phyloP scores from a whole-genome alignment of 1,140 invertebrate genomes.

The Micrasema longulum region DNA sequence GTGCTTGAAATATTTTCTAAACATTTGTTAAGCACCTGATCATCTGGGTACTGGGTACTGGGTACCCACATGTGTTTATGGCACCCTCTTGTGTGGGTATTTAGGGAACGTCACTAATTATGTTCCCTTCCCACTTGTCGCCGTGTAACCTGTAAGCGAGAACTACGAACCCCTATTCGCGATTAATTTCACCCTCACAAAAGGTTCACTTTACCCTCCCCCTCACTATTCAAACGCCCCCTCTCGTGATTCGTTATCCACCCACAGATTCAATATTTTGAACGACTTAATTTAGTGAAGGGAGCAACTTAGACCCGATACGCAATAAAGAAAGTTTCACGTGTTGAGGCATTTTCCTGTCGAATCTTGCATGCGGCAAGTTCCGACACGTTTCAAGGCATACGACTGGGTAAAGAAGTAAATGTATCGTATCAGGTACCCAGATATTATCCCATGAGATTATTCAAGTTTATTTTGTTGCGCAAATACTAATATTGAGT shows the following conservation, averaged over 20 bases:
- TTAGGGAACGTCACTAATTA: conserved; percentile 27
- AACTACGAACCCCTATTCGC: conserved; percentile 11
- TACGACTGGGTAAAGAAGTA: neutral
- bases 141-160: neutral
- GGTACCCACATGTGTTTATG: no score
- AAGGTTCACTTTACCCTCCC: conserved; percentile 6
- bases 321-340: neutral
- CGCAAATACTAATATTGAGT: no score
- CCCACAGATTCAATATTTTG: conserved; percentile 12
- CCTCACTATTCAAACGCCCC: conserved; percentile 7
- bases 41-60: no score
- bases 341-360: neutral
- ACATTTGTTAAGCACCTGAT: no score
- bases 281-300: conserved; percentile 21
- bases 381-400: conserved; percentile 11
- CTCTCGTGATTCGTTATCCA: neutral
- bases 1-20: no score
- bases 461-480: no score
- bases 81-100: no score
- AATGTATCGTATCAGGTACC: neutral
- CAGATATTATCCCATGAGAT: neutral
- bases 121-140: conserved; percentile 2
- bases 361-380: neutral
- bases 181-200: conserved; percentile 1
- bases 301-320: neutral